Percentiles rank a stretch among this genome's conserved stretches.
Evolutionary conservation across 2,113 vertebrate species (phyloP).

Genomic region (Corythaixoides concolor): DNA sequence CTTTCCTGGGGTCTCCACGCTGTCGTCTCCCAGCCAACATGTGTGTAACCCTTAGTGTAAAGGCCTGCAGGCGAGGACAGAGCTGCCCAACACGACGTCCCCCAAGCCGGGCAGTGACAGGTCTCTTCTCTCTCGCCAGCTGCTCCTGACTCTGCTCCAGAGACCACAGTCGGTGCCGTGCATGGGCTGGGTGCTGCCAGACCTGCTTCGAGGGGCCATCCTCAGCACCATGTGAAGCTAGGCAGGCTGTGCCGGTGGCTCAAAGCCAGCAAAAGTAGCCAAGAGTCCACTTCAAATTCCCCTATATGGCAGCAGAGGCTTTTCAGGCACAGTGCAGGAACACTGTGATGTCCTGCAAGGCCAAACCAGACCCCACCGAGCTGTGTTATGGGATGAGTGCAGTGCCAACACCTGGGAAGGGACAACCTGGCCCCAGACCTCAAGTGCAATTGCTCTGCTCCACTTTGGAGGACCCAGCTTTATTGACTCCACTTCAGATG

Average conservation of each 20-base stretch:
- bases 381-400: rapidly evolving
- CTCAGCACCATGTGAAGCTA: background rate
- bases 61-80: background rate
- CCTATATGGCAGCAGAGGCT: background rate
- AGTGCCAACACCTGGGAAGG: background rate
- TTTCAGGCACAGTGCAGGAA: background rate
- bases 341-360: background rate
- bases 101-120: background rate
- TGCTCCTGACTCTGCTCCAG: background rate
- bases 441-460: background rate
- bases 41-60: background rate
- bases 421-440: background rate
- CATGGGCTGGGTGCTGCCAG: background rate
- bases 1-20: conserved; percentile 32
- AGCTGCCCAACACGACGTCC: background rate
- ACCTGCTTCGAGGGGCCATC: background rate
- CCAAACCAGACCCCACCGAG: background rate
- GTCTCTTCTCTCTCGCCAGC: background rate
- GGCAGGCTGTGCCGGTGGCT: background rate
- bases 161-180: background rate
- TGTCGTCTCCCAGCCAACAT: background rate
- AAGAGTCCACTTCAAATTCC: background rate
- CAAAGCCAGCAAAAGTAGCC: background rate
- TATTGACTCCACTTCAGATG: background rate
- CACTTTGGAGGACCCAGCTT: background rate